Percentiles rank a stretch among this genome's conserved stretches.
These are phyloP conservation scores for Athene noctua DNA, from an alignment of 2,113 vertebrate species.

Conservation along the genomic window DNA sequence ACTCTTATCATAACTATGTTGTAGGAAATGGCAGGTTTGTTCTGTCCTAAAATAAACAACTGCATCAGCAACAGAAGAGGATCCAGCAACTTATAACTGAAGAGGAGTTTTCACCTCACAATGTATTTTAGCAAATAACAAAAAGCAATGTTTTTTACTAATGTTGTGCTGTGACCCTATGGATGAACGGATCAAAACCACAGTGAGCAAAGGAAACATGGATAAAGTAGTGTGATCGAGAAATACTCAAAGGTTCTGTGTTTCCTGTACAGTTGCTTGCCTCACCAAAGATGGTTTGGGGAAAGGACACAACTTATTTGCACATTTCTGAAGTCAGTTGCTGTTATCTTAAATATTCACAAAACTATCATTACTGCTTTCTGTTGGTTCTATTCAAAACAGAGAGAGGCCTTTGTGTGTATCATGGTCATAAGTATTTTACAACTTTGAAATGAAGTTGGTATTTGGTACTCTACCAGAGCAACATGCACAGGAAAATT, in stretches of 20 bases:
- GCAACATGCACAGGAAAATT: not conserved
- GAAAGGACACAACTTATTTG: not conserved
- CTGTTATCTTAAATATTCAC: not conserved
- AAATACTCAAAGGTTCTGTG: not conserved
- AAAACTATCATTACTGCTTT: not conserved
- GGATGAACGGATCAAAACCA: not conserved
- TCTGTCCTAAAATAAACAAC: not conserved
- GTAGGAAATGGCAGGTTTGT: not conserved
- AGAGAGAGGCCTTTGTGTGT: not conserved
- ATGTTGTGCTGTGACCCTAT: not conserved
- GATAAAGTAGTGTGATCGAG: not conserved
- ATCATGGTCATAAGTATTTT: not conserved
- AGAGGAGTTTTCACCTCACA: not conserved
- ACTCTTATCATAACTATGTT: not conserved
- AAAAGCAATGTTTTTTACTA: not conserved
- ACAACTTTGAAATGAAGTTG: not conserved
- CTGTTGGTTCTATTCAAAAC: not conserved
- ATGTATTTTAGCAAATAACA: not conserved
- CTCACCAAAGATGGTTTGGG: not conserved
- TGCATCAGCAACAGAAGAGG: not conserved
- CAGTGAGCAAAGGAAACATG: not conserved
- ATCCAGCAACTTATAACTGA: not conserved
- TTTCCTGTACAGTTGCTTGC: not conserved
- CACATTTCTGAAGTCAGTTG: not conserved
- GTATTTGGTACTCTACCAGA: not conserved